Evolutionary conservation across 1,140 invertebrate species (phyloP).

Genomic region (Drosophila hydei): DNA sequence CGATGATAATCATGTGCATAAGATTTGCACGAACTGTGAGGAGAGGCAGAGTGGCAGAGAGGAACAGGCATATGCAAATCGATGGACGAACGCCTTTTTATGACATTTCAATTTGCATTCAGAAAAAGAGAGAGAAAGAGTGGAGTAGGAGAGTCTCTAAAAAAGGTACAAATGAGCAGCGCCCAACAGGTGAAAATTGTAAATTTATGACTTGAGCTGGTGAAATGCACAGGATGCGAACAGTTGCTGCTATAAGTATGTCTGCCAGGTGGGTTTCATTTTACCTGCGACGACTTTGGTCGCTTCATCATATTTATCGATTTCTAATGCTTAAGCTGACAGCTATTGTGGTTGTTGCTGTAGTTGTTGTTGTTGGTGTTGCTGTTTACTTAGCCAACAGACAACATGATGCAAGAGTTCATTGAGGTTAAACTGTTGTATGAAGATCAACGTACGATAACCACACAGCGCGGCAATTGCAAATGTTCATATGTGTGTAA

Average conservation of each 20-base stretch:
- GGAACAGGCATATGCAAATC: constrained; percentile 13
- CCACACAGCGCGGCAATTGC: constrained; percentile 24
- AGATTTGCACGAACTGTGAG: constrained; percentile 25
- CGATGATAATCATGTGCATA: constrained; percentile 55
- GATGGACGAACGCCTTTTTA: constrained; percentile 26
- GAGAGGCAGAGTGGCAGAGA: not conserved
- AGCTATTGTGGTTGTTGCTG: constrained; percentile 35
- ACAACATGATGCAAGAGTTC: constrained; percentile 70
- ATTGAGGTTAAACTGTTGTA: constrained; percentile 74
- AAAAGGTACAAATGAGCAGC: constrained; percentile 9
- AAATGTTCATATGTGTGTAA: constrained; percentile 9
- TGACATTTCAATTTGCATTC: constrained; percentile 69
- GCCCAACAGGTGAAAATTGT: constrained; percentile 63
- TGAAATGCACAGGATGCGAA: constrained; percentile 32
- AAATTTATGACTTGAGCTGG: constrained; percentile 65
- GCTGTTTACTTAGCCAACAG: constrained; percentile 40
- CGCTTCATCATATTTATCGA: constrained; percentile 67
- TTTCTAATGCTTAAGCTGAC: constrained; percentile 69
- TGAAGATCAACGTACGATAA: constrained; percentile 72
- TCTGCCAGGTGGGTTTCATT: constrained; percentile 22
- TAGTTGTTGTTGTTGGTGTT: constrained; percentile 18
- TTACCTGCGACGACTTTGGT: constrained; percentile 19
- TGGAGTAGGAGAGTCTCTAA: too few relatives aligned
- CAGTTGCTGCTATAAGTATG: constrained; percentile 52
- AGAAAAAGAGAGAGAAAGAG: not conserved